Percentiles rank a stretch among this genome's conserved stretches.
phyloP scores from a whole-genome alignment of 2,888 invertebrate species.

The Epinotia brunnichana region DNA sequence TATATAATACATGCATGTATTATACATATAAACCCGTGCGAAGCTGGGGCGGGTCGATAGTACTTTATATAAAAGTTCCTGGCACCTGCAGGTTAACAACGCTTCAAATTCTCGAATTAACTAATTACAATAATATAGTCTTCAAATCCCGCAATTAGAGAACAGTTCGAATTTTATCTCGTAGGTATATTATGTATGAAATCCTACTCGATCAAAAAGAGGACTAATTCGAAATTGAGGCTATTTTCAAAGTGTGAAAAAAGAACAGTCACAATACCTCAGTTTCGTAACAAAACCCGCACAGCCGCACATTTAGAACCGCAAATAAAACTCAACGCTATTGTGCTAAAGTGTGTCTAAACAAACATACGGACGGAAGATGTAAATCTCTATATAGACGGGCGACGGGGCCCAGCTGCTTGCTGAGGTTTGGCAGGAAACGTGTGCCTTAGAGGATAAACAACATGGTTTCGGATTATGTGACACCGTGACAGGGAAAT shows the following conservation, averaged over 20 bases:
- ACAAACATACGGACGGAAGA: slow-evolving; percentile 41
- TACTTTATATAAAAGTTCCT: too few relatives aligned
- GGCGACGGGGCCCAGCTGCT: slow-evolving; percentile 32
- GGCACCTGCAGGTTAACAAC: too few relatives aligned
- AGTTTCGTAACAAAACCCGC: slow-evolving; percentile 22
- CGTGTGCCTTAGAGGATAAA: slow-evolving; percentile 34
- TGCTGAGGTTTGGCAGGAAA: slow-evolving; percentile 43
- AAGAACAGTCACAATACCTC: neutral
- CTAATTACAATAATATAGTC: too few relatives aligned
- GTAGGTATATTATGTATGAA: too few relatives aligned
- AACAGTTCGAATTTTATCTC: too few relatives aligned
- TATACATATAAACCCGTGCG: too few relatives aligned
- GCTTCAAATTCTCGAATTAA: too few relatives aligned
- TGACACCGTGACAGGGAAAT: neutral
- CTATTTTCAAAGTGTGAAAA: neutral
- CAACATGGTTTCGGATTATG: slow-evolving; percentile 2
- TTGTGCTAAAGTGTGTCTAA: slow-evolving; percentile 30
- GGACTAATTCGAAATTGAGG: too few relatives aligned
- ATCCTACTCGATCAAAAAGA: too few relatives aligned
- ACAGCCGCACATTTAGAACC: slow-evolving; percentile 41
- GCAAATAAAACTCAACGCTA: slow-evolving; percentile 40
- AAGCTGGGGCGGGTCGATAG: too few relatives aligned
- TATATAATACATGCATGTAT: too few relatives aligned
- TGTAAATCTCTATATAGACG: slow-evolving; percentile 45
- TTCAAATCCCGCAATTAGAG: too few relatives aligned